Evolutionary conservation across 2,888 invertebrate species (phyloP), one percentile per base, ranked within the genome.

Genomic region (Pyrocoelia pectoralis): DNA sequence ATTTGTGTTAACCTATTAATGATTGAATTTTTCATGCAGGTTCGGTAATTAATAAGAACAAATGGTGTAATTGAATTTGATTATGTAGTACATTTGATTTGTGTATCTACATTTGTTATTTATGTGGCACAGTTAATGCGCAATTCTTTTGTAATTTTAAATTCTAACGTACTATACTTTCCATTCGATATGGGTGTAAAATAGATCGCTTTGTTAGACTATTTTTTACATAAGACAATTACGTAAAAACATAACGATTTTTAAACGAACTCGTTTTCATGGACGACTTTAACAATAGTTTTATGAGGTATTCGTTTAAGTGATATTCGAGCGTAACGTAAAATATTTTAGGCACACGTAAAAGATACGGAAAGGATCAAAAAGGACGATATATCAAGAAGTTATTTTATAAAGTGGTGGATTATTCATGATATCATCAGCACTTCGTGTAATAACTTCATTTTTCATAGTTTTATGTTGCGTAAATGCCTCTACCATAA

Each of bases 321-420:
- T 24, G 38, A 54, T 48, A 50, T 60, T 53, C 38, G 54, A 59
- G 49, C 33, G 60, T 55, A 54, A 43, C 56, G 50, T 49, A 17
- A 41, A 55, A 61, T 56, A 59, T 59, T 64, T 64, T 48, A 59
- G 50, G 51, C 46, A 40, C 59, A 59, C 51, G 55, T 52, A 50
- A 55, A 64, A 51, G 64, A 58, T 64, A 59, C 59, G 64, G 49
- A 24, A 57, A 57, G 65, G 69, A 71, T 73, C 70, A 71, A 70
- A n/a, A 71, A 71, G 68, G 67, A 68, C 68, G 67, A 74, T 74
- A 73, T 73, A 72, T 74, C 74, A 74, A 69, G 67, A 71, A 73
- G 73, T 73, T 72, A 73, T 74, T 73, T 71, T 69, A 70, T 72
- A 73, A 74, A 73, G 73, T 74, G 72, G 72, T 68, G 70, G 72